Percentiles rank a stretch among this genome's conserved stretches.
Conservation (phyloP, 2,113 vertebrate species). For the Erythrolamprus reginae region DNA sequence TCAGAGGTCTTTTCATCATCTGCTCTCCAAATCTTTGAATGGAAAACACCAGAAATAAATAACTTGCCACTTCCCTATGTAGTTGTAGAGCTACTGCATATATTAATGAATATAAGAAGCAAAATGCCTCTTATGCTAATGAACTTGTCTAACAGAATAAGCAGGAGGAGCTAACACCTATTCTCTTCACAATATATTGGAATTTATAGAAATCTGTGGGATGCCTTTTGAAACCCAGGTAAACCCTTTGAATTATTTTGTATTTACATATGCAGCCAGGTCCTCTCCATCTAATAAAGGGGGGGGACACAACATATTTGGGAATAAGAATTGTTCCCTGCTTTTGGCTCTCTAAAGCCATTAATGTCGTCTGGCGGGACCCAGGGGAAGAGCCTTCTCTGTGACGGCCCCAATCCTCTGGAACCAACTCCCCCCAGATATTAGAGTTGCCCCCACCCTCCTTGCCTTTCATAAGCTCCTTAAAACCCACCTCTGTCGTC, state of each 20-base stretch:
- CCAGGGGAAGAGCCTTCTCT: too few species aligned
- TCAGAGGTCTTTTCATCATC: not conserved
- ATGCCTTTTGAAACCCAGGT: not conserved
- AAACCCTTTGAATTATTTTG: not conserved
- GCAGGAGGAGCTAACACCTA: not conserved
- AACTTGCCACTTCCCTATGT: not conserved
- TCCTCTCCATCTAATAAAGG: not conserved
- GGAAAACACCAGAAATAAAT: not conserved
- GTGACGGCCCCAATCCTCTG: too few species aligned
- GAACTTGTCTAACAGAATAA: not conserved
- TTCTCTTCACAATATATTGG: not conserved
- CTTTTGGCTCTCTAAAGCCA: not conserved
- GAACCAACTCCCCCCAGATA: too few species aligned
- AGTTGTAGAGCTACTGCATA: not conserved
- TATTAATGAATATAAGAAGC: not conserved
- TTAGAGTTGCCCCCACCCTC: too few species aligned
- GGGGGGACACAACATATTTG: not conserved
- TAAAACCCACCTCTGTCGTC: too few species aligned
- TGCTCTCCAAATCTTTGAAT: not conserved
- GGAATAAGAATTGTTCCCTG: not conserved
- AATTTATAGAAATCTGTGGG: not conserved
- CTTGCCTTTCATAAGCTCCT: too few species aligned
- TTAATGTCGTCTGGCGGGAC: too few species aligned
- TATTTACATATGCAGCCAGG: not conserved
- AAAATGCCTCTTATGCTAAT: not conserved